Evolutionary conservation across 1,140 invertebrate genomes (phyloP), one percentile per base, ranked within the genome.

Genomic region (Drosophila hydei): DNA sequence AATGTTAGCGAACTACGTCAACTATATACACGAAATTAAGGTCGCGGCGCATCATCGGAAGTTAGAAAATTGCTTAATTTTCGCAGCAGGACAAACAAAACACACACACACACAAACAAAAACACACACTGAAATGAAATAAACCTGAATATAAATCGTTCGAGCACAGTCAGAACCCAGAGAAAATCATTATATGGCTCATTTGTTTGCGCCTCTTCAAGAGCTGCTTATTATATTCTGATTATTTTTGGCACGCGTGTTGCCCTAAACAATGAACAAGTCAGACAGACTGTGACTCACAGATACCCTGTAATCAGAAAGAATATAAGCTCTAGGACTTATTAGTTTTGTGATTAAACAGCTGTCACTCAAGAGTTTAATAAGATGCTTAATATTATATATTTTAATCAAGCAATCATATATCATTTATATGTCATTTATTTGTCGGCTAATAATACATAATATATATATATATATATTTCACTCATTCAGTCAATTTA

Each of bases 221-320:
- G 81, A 80, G 77, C 77, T 75, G 83, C 81, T 87, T 87, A 87
- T 87, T 87, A 87, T 78, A 72, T 72, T 87, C 80, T 87, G 81
- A 87, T 87, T 87, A 87, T 87, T 72, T 87, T 75, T 72, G 62
- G 83, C 81, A 87, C 67, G 83, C 81, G 81, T 85, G 77, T 75
- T 64, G 8, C 36, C 11, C 42, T 14, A 48, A 38, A 54, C 47
- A 43, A 9, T 9, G 12, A 16, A 21, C 18, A 52, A 52, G 25
- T 7, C 45, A 21, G 9, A 2, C 0, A 3, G 14, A 27, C 2
- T 25, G 3, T 18, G 14, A 27, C 21, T 2, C 2, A 0, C 9
- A 42, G 9, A 56, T 56, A 42, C 14, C 38, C 38, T 56, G 9
- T 14, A 42, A 42, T n/a, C n/a, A n/a, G n/a, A n/a, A n/a, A n/a